These are phyloP conservation scores for Ceyx cyanopectus DNA, from an alignment of 2,113 vertebrate genomes.

Conservation along the genomic window DNA sequence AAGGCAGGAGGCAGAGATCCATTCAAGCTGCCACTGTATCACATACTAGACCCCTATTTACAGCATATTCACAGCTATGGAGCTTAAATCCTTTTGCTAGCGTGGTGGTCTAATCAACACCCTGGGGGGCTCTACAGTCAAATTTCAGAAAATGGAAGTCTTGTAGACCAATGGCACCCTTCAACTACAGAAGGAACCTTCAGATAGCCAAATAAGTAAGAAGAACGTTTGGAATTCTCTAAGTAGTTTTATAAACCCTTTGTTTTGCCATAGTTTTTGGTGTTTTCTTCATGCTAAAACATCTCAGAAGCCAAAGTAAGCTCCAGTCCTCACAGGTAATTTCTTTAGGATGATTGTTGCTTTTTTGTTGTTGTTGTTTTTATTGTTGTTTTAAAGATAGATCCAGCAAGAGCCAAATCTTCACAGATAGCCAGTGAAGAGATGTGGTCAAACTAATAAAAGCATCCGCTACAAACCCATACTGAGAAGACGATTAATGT, in stretches of 20 bases:
- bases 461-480: background rate
- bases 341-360: background rate
- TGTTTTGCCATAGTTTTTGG: background rate
- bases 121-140: background rate
- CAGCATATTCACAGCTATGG: background rate
- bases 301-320: background rate
- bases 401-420: background rate
- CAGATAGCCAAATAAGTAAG: fast-evolving
- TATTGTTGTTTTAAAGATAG: background rate
- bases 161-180: background rate
- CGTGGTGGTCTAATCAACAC: background rate
- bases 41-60: background rate
- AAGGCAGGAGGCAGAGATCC: background rate
- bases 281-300: background rate
- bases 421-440: background rate
- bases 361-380: background rate
- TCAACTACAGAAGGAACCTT: background rate
- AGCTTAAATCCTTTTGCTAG: background rate
- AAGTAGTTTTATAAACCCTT: background rate
- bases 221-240: background rate
- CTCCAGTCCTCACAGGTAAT: background rate
- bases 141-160: background rate
- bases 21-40: background rate
- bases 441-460: background rate
- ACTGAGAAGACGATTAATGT: background rate